Conservation (phyloP, 2,888 invertebrate genomes). For the Camptogramma bilineatum region DNA sequence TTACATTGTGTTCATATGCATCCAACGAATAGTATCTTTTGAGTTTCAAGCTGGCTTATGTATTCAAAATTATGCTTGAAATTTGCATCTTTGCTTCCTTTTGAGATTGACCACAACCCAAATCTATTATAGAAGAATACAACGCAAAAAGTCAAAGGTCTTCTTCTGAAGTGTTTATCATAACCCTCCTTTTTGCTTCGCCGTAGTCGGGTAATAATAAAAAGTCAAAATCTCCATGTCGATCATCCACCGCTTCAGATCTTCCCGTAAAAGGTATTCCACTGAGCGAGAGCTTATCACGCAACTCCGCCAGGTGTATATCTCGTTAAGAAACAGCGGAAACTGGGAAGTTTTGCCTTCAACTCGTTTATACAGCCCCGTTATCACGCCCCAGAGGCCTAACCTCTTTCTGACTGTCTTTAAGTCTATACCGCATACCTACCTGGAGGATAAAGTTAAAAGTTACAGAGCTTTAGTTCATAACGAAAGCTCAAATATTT, state of each 20-base stretch:
- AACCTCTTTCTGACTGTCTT: conserved; percentile 60
- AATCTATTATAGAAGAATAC: no score
- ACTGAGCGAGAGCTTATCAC: conserved; percentile 38
- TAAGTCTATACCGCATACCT: conserved; percentile 45
- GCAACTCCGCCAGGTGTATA: conserved; percentile 49
- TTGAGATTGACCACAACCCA: no score
- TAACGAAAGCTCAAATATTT: conserved; percentile 4
- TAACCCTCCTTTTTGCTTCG: no score
- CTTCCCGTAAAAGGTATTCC: conserved; percentile 21
- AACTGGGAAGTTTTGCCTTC: conserved; percentile 64
- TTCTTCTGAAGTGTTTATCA: no score
- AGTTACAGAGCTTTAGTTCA: conserved; percentile 28
- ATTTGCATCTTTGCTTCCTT: no score
- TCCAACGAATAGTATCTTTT: no score
- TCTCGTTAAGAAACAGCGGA: conserved; percentile 61
- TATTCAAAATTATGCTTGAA: no score
- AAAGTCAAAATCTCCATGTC: not conserved
- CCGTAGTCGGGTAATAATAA: no score
- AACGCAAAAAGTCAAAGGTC: no score
- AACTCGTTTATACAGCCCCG: conserved; percentile 66
- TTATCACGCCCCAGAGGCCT: conserved; percentile 71
- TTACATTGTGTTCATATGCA: no score
- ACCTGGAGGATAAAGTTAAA: conserved; percentile 36
- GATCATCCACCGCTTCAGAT: not conserved
- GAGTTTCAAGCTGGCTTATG: no score